Base-by-base conservation (phyloP, 2,113 vertebrate genomes). In the Chrysemys picta region DNA sequence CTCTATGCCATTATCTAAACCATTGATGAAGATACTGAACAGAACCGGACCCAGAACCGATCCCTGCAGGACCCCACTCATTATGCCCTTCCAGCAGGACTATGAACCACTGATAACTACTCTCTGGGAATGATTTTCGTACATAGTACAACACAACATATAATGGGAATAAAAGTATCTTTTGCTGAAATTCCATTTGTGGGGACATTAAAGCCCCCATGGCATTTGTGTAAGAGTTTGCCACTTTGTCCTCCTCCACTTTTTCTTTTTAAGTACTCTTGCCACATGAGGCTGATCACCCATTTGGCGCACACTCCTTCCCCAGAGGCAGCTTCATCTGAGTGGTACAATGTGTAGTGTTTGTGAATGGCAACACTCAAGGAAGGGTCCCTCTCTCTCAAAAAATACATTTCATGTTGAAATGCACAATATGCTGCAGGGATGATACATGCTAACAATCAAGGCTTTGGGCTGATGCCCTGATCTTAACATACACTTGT, bases 401-500 rank as follows among this genome's bases (percentile, higher is more conserved):
- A 91, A 76, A 9, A n/a, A 62, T 10, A 22, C 24, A 82, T 45
- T 94, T 38, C 10, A 25, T 2, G 31, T 56, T 89, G 24, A 75
- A 87, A 2, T 35, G 38, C 5, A n/a, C 50, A 1, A 0, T 22
- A 0, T 1, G 75, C 13, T 2, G 3, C 38, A 85, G 75, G 49
- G 79, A 89, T 72, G 80, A 25, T 3, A 0, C 53, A 57, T 82
- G 35, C 0, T 27, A 56, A 4, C 12, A 86, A 62, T 2, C 80
- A 75, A 69, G 79, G 53, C 24, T 91, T 83, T 6, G 29, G 85
- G 54, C 42, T 84, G 38, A 83, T 72, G 42, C 19, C n/a, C 89
- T 88, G 11, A 0, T 25, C 49, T 14, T 76, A 88, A 47, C 27
- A 80, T 81, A 1, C 21, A 69, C 17, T 88, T 80, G 83, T 42